A percentile compares a stretch with the other conserved stretches of the same genome.
These are phyloP conservation scores for Chaetodon auriga DNA, from an alignment of 2,113 vertebrate species.

Conservation along the genomic window DNA sequence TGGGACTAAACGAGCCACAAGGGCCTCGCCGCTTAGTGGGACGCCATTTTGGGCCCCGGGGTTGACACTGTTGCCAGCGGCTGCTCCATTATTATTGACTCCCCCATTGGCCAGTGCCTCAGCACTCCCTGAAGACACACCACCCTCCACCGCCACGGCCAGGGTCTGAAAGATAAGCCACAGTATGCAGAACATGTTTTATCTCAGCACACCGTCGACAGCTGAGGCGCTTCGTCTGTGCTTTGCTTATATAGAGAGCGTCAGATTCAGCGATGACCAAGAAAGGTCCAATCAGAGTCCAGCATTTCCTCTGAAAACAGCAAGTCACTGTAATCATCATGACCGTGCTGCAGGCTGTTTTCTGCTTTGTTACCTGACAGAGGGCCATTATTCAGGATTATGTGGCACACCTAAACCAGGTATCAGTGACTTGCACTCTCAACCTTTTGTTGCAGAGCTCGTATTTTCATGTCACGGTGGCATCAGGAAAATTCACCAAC, in stretches of 20 bases:
- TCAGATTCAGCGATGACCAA: conserved; percentile 13
- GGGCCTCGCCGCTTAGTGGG: conserved; percentile 55
- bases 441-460: conserved; percentile 24
- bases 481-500: background rate
- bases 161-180: conserved; percentile 67
- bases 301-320: conserved; percentile 67
- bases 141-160: conserved; percentile 64
- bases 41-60: conserved; percentile 62
- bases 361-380: conserved; percentile 61
- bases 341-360: conserved; percentile 69
- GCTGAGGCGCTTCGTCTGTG: conserved; percentile 21
- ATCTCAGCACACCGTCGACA: conserved; percentile 22
- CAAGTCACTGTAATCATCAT: conserved; percentile 63
- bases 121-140: conserved; percentile 74
- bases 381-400: conserved; percentile 69
- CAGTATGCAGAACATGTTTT: conserved; percentile 71
- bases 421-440: conserved; percentile 64
- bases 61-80: conserved; percentile 64
- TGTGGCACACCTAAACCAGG: conserved; percentile 61
- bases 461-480: conserved; percentile 27
- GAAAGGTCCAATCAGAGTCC: conserved; percentile 71
- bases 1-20: conserved; percentile 70
- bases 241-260: conserved; percentile 67
- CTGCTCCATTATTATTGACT: conserved; percentile 59
- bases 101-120: conserved; percentile 69